Evolutionary conservation across 2,113 vertebrate genomes (phyloP).

Genomic region (Crotalus tigris): DNA sequence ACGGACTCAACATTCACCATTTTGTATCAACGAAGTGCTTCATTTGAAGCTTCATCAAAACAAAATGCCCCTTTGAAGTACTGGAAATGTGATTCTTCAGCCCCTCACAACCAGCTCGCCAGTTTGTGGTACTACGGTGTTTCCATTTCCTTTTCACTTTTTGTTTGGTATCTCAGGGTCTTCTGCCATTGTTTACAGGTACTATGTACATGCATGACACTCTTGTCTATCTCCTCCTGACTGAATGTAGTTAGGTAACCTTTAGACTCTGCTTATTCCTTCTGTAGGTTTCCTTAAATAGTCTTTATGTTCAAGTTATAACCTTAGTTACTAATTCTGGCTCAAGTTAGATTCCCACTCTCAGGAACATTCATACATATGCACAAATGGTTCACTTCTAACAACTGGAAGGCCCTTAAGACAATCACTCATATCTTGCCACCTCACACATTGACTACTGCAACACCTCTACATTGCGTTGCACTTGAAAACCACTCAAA

Average conservation of each 20-base stretch:
- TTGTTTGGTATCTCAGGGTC: background rate
- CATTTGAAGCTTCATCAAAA: background rate
- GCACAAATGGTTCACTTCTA: background rate
- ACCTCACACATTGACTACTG: background rate
- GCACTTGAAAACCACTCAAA: background rate
- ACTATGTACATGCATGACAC: background rate
- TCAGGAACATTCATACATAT: background rate
- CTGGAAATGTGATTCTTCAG: background rate
- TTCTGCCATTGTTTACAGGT: background rate
- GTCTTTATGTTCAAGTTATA: background rate
- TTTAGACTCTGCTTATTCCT: background rate
- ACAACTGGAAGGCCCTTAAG: background rate
- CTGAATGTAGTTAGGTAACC: background rate
- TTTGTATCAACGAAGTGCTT: background rate
- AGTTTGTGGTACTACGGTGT: background rate
- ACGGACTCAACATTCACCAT: no score
- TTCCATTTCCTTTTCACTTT: background rate
- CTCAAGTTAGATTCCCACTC: background rate
- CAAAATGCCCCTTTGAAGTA: background rate
- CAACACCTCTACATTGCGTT: background rate
- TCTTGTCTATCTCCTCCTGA: background rate
- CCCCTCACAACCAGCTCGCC: background rate
- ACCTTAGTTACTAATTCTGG: background rate
- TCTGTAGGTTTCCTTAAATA: background rate
- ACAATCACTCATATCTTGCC: background rate